phyloP scores from a whole-genome alignment of 2,113 vertebrate genomes.

The Nymphicus hollandicus region DNA sequence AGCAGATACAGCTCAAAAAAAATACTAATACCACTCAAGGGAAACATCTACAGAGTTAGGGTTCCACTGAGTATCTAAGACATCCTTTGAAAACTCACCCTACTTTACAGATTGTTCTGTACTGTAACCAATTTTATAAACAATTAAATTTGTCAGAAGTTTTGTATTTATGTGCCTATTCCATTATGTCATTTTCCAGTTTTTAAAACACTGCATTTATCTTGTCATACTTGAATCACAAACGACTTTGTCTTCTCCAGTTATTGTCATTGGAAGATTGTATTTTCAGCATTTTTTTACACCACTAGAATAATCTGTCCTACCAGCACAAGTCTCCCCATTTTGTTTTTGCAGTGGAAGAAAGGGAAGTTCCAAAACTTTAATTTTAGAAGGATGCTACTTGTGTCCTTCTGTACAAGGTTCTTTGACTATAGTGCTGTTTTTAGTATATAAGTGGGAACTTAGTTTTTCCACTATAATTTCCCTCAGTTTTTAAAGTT shows the following conservation, averaged over 20 bases:
- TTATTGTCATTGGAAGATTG: neutral
- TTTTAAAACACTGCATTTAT: neutral
- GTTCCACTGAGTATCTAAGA: neutral
- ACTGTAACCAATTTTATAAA: neutral
- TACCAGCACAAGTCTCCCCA: neutral
- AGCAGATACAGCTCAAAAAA: neutral
- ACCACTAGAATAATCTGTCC: neutral
- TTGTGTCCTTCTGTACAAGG: neutral
- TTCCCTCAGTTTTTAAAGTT: neutral
- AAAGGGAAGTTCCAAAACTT: neutral
- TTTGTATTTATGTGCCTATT: neutral
- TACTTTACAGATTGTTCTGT: neutral
- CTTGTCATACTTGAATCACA: neutral
- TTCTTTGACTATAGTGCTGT: neutral
- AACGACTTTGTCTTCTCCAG: neutral
- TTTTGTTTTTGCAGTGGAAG: neutral
- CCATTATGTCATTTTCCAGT: neutral
- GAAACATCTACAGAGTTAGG: neutral
- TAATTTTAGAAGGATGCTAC: neutral
- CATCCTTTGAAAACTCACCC: neutral
- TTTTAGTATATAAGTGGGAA: neutral
- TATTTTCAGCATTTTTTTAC: neutral
- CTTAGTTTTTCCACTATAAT: neutral
- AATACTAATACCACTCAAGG: neutral
- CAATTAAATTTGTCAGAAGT: neutral